Percentiles rank a stretch among this genome's conserved stretches.
These are phyloP conservation scores for Axinella damicornis DNA, from an alignment of 37 sponge, comb jelly and placozoan species.

Conservation along the genomic window DNA sequence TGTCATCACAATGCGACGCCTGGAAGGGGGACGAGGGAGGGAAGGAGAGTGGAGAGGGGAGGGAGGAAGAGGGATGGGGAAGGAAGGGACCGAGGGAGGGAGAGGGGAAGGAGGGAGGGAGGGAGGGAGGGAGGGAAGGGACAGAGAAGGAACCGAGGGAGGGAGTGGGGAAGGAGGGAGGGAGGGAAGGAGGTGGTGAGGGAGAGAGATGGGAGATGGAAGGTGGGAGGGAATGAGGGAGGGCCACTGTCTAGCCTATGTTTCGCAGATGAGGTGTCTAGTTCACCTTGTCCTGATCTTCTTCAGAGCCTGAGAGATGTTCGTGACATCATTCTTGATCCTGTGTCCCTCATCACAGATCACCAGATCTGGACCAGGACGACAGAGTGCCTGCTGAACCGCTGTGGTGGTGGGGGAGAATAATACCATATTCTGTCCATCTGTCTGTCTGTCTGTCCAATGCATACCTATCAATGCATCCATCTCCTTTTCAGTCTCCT, in stretches of 20 bases:
- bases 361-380: constrained; percentile 97
- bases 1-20: constrained; percentile 93
- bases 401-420: constrained; percentile 41
- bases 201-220: neutral
- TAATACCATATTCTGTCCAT: too few species aligned
- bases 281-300: constrained; percentile 83
- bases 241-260: neutral
- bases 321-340: constrained; percentile 91
- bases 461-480: constrained; percentile 67
- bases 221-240: neutral
- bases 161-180: neutral
- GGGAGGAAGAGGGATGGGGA: neutral
- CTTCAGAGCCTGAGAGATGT: constrained; percentile 95
- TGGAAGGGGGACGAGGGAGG: neutral
- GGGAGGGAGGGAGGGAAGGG: neutral
- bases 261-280: neutral
- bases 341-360: constrained; percentile 99
- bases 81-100: too few species aligned
- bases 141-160: constrained; percentile 40
- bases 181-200: neutral
- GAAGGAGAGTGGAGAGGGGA: neutral
- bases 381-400: constrained; percentile 83
- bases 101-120: neutral
- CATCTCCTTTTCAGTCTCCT: constrained; percentile 87
- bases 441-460: too few species aligned